Percentiles rank a stretch among this genome's conserved stretches.
These are phyloP conservation scores for Diarsia mendica DNA, from an alignment of 2,888 invertebrate genomes.

Conservation along the genomic window DNA sequence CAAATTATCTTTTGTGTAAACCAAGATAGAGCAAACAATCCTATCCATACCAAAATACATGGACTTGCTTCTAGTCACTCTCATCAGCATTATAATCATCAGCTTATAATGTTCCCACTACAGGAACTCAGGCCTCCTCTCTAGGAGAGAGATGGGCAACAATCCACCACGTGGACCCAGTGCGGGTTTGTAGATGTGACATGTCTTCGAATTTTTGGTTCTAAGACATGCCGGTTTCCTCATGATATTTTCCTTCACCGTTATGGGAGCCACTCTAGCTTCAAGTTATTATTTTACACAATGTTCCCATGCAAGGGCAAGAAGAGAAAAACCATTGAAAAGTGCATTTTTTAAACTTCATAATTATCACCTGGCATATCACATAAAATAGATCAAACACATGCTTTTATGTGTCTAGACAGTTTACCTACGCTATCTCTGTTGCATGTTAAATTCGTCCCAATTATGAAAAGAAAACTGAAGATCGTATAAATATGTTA, in stretches of 20 bases:
- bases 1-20: not conserved
- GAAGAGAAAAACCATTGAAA: not conserved
- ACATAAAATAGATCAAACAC: not conserved
- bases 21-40: not conserved
- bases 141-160: no score
- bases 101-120: no score
- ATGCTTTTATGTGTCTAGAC: not conserved
- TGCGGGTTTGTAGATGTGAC: no score
- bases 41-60: no score
- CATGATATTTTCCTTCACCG: no score
- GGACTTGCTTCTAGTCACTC: no score
- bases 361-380: not conserved
- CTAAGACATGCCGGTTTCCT: no score
- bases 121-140: no score
- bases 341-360: not conserved
- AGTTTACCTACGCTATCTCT: not conserved
- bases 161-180: no score
- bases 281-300: not conserved
- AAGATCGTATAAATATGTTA: not conserved
- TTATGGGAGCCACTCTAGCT: not conserved
- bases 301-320: not conserved
- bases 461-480: not conserved
- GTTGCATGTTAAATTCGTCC: not conserved
- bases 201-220: no score
- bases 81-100: no score